Conservation (phyloP, 2,888 invertebrate genomes). For the Xestobium rufovillosum region DNA sequence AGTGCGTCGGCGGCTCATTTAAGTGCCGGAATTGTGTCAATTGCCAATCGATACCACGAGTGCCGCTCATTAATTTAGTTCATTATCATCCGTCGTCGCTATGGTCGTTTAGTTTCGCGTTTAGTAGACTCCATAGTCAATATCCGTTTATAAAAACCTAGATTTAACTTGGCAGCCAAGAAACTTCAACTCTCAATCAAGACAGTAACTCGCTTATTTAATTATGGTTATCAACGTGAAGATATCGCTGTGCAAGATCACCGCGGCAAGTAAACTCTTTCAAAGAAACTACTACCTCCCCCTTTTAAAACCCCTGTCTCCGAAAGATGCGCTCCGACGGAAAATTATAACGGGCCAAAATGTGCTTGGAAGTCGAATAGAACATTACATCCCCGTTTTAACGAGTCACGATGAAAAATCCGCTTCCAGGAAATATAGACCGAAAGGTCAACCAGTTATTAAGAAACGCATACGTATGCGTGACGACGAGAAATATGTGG, state of each 20-base stretch:
- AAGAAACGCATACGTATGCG: slow-evolving; percentile 35
- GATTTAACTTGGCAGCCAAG: not conserved
- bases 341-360: slow-evolving; percentile 71
- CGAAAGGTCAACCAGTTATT: slow-evolving; percentile 38
- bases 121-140: not conserved
- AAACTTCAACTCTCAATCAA: not conserved
- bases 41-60: slow-evolving; percentile 25
- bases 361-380: slow-evolving; percentile 48
- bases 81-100: slow-evolving; percentile 27
- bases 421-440: slow-evolving; percentile 30
- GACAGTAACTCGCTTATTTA: too few relatives aligned
- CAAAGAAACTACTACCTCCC: slow-evolving; percentile 79
- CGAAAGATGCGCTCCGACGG: slow-evolving; percentile 70
- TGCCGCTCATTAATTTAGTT: slow-evolving; percentile 32
- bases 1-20: slow-evolving; percentile 33
- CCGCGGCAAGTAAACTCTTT: slow-evolving; percentile 68
- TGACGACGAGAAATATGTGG: slow-evolving; percentile 34
- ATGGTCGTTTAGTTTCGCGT: not conserved
- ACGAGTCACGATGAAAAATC: slow-evolving; percentile 42
- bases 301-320: slow-evolving; percentile 69
- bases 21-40: slow-evolving; percentile 31
- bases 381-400: slow-evolving; percentile 72
- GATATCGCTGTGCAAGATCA: slow-evolving; percentile 64
- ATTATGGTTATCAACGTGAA: slow-evolving; percentile 40
- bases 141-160: not conserved